These are phyloP conservation scores for Torymus aiolomorphi DNA, from an alignment of 2,888 invertebrate species.

Conservation along the genomic window DNA sequence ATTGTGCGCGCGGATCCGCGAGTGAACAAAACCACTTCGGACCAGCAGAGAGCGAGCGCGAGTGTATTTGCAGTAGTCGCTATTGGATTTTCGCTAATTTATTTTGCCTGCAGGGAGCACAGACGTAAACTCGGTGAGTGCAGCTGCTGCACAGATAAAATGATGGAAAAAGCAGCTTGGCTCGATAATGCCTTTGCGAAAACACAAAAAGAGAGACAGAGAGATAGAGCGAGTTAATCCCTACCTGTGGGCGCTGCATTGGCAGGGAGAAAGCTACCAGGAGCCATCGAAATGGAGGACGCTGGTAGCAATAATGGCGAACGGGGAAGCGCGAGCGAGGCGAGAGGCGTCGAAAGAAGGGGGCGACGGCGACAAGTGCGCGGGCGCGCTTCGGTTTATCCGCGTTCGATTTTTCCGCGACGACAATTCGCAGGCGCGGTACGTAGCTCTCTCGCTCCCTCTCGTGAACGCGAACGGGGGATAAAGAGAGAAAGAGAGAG, in stretches of 20 bases:
- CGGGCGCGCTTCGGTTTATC: slow-evolving; percentile 73
- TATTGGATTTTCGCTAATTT: slow-evolving; percentile 8
- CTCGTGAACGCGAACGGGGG: slow-evolving; percentile 56
- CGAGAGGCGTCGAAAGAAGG: slow-evolving; percentile 57
- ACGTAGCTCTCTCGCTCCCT: slow-evolving; percentile 48
- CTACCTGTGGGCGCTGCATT: not conserved
- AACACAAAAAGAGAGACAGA: too few species aligned
- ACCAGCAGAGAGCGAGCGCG: too few species aligned
- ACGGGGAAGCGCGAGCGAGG: slow-evolving; percentile 27
- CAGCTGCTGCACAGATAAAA: not conserved
- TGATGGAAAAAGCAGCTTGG: not conserved
- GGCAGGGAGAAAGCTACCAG: slow-evolving; percentile 23
- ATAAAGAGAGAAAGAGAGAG: slow-evolving; percentile 58
- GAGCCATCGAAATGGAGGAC: slow-evolving; percentile 55
- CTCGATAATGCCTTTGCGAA: not conserved
- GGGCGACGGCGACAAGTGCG: slow-evolving; percentile 42
- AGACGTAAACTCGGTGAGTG: not conserved
- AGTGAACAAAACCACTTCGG: too few species aligned
- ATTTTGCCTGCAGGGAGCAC: not conserved
- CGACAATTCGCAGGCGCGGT: slow-evolving; percentile 75
- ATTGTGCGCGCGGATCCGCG: slow-evolving; percentile 1
- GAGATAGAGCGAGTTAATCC: not conserved
- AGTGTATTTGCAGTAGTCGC: not conserved
- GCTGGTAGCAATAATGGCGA: slow-evolving; percentile 58
- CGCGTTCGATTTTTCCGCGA: slow-evolving; percentile 75